These are phyloP conservation scores for Ceratothoa steindachneri DNA, from an alignment of 2,888 invertebrate genomes.

Conservation along the genomic window DNA sequence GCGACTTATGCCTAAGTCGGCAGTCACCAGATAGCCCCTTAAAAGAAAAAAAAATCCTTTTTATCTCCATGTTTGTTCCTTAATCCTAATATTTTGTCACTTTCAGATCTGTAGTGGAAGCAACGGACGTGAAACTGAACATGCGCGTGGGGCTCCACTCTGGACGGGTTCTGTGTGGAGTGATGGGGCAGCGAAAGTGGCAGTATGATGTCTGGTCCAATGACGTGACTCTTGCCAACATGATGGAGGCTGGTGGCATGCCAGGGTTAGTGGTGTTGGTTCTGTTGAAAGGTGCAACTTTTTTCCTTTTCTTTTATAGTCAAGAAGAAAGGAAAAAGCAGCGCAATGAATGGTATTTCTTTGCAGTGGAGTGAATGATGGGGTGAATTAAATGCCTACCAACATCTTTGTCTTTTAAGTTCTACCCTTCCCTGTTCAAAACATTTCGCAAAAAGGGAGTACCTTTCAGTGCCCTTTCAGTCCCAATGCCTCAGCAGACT, in stretches of 20 bases:
- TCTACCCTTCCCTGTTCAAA: too few relatives aligned
- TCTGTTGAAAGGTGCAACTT: not conserved
- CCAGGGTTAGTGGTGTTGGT: slow-evolving; percentile 64
- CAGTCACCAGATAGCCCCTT: too few relatives aligned
- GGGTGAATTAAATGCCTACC: not conserved
- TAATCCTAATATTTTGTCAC: too few relatives aligned
- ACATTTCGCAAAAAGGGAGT: too few relatives aligned
- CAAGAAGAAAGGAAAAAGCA: not conserved
- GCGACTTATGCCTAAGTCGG: too few relatives aligned
- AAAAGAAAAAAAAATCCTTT: too few relatives aligned
- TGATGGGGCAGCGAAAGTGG: slow-evolving; percentile 84
- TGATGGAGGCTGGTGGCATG: slow-evolving; percentile 85
- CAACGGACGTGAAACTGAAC: slow-evolving; percentile 84
- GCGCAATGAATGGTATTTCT: too few relatives aligned
- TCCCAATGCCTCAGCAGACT: too few relatives aligned
- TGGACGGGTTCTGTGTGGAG: slow-evolving; percentile 82
- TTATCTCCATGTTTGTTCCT: too few relatives aligned
- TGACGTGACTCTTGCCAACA: slow-evolving; percentile 83
- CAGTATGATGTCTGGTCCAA: slow-evolving; percentile 91
- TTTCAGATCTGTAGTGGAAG: slow-evolving; percentile 74
- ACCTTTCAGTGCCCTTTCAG: too few relatives aligned
- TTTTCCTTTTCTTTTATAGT: not conserved
- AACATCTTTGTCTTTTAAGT: too few relatives aligned
- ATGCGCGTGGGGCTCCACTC: slow-evolving; percentile 92
- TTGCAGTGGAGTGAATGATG: too few relatives aligned